A percentile compares a stretch with the other conserved stretches of the same genome.
Evolutionary conservation across 2,888 invertebrate genomes (phyloP).

Genomic region (Hyposoter didymator): DNA sequence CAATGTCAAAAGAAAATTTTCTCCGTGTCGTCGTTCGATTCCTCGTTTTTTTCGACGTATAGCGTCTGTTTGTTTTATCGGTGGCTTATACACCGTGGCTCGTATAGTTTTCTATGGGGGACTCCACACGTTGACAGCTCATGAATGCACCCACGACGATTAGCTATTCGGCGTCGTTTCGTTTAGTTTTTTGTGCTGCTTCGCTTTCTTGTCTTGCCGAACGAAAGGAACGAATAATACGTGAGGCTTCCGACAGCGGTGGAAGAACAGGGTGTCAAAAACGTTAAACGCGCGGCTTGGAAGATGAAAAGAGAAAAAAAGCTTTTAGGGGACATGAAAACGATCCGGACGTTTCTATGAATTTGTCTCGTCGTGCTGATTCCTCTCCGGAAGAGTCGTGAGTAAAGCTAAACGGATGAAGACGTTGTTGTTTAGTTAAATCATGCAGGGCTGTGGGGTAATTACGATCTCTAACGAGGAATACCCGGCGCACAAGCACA

Average conservation of each 20-base stretch:
- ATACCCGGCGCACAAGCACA: conserved; percentile 77
- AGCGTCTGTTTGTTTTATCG: conserved; percentile 64
- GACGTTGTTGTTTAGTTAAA: conserved; percentile 63
- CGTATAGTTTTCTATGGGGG: conserved; percentile 42
- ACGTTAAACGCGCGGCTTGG: conserved; percentile 37
- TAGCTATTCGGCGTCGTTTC: conserved; percentile 40
- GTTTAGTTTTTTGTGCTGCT: conserved; percentile 3
- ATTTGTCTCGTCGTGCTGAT: conserved; percentile 55
- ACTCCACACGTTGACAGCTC: conserved; percentile 64
- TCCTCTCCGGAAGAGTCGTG: conserved; percentile 31
- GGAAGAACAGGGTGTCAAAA: conserved; percentile 50
- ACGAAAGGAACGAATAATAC: conserved; percentile 45
- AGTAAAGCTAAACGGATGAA: conserved; percentile 69
- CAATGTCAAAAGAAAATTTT: conserved; percentile 40
- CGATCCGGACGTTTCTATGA: conserved; percentile 67
- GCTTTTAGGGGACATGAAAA: conserved; percentile 60
- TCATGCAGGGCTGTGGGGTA: conserved; percentile 75
- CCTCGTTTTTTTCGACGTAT: conserved; percentile 25
- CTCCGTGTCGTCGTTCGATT: conserved; percentile 43
- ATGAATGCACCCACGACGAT: conserved; percentile 41
- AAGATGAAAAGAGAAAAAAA: conserved; percentile 53
- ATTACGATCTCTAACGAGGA: conserved; percentile 75
- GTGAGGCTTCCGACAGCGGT: conserved; percentile 31
- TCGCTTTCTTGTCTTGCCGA: conserved; percentile 19
- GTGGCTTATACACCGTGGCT: conserved; percentile 56